A percentile compares a stretch with the other conserved stretches of the same genome.
Evolutionary conservation across 2,888 invertebrate genomes (phyloP).

Genomic region (Petrolisthes cinctipes): DNA sequence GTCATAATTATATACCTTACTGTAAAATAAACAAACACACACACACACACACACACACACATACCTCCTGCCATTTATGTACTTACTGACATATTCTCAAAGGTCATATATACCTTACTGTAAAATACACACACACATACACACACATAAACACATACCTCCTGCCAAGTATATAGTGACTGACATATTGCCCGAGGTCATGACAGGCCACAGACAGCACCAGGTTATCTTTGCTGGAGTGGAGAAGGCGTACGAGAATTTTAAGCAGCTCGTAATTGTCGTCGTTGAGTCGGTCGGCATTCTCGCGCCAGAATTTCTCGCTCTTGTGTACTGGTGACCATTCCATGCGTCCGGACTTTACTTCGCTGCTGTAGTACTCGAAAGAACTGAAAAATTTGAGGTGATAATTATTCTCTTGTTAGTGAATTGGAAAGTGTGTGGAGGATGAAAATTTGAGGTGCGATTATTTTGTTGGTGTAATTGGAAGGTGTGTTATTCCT

Average conservation of each 20-base stretch:
- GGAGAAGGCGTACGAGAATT: conserved; percentile 91
- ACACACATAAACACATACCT: neutral
- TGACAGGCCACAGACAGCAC: conserved; percentile 98
- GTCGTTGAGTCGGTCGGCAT: conserved; percentile 94
- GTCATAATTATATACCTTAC: neutral
- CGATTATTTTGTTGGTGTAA: no score
- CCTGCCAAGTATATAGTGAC: no score
- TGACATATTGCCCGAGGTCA: conserved; percentile 98
- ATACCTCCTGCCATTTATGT: no score
- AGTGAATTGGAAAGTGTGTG: no score
- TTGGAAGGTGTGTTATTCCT: no score
- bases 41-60: no score
- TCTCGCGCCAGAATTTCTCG: conserved; percentile 99
- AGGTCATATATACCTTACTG: neutral
- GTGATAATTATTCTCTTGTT: no score
- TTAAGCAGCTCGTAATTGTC: conserved; percentile 97
- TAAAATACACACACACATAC: neutral
- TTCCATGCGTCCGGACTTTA: conserved; percentile 91
- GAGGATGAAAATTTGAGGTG: no score
- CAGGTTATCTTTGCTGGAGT: conserved; percentile 91
- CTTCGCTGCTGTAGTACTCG: conserved; percentile 97
- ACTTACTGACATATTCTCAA: neutral
- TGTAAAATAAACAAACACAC: no score
- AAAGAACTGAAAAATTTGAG: conserved; percentile 78
- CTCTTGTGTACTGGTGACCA: conserved; percentile 99